phyloP scores from a whole-genome alignment of 2,113 vertebrate genomes.

The Agapornis roseicollis region DNA sequence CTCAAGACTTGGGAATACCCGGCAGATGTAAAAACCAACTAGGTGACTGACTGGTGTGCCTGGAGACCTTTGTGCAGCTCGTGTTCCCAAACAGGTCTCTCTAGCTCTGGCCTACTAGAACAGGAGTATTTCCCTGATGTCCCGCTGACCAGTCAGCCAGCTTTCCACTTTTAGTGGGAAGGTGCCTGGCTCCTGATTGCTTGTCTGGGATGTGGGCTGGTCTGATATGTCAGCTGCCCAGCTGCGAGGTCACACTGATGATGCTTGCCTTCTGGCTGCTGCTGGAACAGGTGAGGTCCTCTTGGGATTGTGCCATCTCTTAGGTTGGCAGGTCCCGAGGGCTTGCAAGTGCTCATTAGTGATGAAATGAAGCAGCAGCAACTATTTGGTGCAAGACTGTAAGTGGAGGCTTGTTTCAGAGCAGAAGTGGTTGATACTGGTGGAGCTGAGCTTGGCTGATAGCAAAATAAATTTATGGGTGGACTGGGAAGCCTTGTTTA shows the following conservation, averaged over 20 bases:
- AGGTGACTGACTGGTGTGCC: background rate
- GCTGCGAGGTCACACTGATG: background rate
- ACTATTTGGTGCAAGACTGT: background rate
- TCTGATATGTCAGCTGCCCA: background rate
- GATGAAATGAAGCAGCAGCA: background rate
- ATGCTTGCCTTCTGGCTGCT: background rate
- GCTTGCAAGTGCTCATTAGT: background rate
- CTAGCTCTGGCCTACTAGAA: background rate
- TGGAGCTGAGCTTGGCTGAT: background rate
- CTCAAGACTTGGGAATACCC: background rate
- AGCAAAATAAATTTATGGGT: background rate
- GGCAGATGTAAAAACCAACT: background rate
- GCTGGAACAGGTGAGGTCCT: background rate
- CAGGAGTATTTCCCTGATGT: background rate
- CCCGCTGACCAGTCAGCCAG: background rate
- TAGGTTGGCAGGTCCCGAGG: background rate
- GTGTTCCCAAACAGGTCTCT: background rate
- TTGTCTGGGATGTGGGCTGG: background rate
- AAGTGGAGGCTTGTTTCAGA: background rate
- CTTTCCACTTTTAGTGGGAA: background rate
- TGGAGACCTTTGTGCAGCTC: background rate
- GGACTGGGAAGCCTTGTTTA: background rate
- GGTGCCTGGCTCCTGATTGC: fast-evolving
- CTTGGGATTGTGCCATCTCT: background rate
- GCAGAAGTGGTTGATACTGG: background rate